These are phyloP conservation scores for Eupithecia abbreviata DNA, from an alignment of 2,888 invertebrate genomes.

Conservation along the genomic window DNA sequence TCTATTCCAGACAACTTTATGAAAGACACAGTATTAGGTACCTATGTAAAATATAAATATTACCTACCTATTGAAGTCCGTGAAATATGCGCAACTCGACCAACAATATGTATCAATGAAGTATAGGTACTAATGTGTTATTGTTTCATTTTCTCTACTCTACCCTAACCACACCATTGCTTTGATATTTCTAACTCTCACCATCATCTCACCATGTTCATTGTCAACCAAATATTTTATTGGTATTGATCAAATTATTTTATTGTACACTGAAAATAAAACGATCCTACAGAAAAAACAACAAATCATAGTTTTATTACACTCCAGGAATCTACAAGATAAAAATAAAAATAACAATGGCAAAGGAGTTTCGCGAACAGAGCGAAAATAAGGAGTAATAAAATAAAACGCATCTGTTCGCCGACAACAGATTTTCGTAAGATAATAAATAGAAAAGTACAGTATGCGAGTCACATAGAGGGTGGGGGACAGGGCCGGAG, in stretches of 20 bases:
- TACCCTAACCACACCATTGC: no score
- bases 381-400: conserved; percentile 45
- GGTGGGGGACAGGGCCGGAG: conserved; percentile 33
- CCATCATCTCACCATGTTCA: no score
- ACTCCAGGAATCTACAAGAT: neutral
- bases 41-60: neutral
- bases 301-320: conserved; percentile 15
- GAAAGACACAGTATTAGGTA: neutral
- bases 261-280: no score
- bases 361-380: conserved; percentile 32
- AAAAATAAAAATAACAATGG: conserved; percentile 10
- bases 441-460: conserved; percentile 54
- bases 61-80: no score
- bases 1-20: neutral
- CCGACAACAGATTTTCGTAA: conserved; percentile 45
- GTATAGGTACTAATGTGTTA: no score
- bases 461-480: conserved; percentile 38
- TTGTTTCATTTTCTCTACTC: no score
- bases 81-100: no score
- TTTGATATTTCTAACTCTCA: no score
- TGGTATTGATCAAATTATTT: no score
- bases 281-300: neutral
- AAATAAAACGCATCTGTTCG: conserved; percentile 51
- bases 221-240: no score
- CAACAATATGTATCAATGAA: no score